Conservation (phyloP, 2,888 invertebrate genomes). For the Amblyjoppa fuscipennis region DNA sequence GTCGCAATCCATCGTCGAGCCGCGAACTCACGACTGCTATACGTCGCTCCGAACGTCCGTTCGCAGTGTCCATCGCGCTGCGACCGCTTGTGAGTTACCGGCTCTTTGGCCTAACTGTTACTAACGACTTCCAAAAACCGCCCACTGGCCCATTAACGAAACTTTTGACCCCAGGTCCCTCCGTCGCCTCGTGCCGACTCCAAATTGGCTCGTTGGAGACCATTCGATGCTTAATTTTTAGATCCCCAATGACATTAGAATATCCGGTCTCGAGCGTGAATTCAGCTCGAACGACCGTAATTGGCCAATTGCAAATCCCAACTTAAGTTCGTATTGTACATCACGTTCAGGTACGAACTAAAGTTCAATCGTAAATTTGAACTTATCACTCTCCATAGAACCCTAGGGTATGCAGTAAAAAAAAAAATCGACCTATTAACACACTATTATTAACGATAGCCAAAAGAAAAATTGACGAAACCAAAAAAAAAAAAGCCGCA, state of each 20-base stretch:
- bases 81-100: not conserved
- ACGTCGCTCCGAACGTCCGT: conserved; percentile 18
- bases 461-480: not conserved
- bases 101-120: conserved; percentile 23
- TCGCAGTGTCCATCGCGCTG: conserved; percentile 1
- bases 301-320: not conserved
- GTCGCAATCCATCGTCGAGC: conserved; percentile 60
- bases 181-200: not conserved
- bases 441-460: not conserved
- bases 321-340: not conserved
- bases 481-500: not conserved
- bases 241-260: conserved; percentile 19
- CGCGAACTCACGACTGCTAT: conserved; percentile 42
- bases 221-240: not conserved
- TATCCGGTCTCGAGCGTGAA: not conserved
- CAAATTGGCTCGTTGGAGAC: conserved; percentile 5
- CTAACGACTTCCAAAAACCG: conserved; percentile 43
- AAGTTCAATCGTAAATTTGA: not conserved
- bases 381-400: not conserved
- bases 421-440: not conserved
- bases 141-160: conserved; percentile 41
- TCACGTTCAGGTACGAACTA: not conserved
- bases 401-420: not conserved
- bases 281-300: not conserved
- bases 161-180: conserved; percentile 29